Conservation (phyloP, 2,888 invertebrate species). For the Syritta pipiens region DNA sequence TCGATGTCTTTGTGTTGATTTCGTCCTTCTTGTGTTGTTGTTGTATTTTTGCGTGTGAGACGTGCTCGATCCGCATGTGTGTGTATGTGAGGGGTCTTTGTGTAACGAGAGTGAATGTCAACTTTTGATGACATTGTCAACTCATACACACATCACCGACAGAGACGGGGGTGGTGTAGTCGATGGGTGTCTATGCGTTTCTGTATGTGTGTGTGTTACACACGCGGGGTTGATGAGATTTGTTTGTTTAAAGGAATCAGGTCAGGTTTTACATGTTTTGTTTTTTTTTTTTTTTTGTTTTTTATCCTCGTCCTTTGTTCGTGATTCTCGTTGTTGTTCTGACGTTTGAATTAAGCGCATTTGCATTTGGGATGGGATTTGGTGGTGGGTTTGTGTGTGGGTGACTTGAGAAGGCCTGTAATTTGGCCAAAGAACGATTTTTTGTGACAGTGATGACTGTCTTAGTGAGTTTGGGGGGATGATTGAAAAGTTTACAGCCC, state of each 20-base stretch:
- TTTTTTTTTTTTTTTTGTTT: not conserved
- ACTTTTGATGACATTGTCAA: conserved; percentile 79
- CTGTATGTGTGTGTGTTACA: not conserved
- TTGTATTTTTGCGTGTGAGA: not conserved
- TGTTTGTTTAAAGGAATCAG: conserved; percentile 21
- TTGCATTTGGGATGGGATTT: too few species aligned
- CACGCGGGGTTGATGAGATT: conserved; percentile 15
- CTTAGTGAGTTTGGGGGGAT: too few species aligned
- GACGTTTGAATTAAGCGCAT: too few species aligned
- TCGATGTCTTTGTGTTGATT: conserved; percentile 42
- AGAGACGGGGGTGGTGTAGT: conserved; percentile 71
- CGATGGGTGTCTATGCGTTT: not conserved
- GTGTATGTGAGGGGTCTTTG: conserved; percentile 41
- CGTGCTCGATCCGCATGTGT: conserved; percentile 5
- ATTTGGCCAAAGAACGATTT: too few species aligned
- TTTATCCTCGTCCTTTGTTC: not conserved
- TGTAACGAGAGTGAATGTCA: conserved; percentile 72
- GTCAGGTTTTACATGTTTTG: conserved; percentile 1
- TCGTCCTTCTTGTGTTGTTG: conserved; percentile 16
- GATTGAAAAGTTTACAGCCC: too few species aligned
- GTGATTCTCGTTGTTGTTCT: not conserved
- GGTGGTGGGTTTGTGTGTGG: too few species aligned
- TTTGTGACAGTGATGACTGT: too few species aligned
- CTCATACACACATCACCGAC: conserved; percentile 78
- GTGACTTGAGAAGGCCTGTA: too few species aligned